Conservation (phyloP, 2,797 vertebrate species). For the Knipowitschia caucasica region DNA sequence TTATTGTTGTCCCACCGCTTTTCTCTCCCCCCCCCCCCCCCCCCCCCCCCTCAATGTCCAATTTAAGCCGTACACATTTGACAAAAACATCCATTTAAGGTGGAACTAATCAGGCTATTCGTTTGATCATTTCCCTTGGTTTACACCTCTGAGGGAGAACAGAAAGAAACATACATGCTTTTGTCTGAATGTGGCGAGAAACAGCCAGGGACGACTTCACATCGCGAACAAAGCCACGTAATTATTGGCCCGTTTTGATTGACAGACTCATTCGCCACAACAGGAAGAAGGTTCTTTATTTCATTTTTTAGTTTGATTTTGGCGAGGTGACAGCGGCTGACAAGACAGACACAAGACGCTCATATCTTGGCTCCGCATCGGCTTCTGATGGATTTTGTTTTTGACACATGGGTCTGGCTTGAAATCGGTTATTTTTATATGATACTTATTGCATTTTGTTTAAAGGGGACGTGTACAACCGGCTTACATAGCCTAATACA, state of each 20-base stretch:
- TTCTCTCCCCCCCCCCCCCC: too few species aligned
- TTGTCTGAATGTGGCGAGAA: constrained; percentile 15
- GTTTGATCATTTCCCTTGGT: background rate
- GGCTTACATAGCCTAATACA: too few species aligned
- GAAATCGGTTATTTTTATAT: background rate
- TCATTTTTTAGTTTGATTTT: constrained; percentile 7
- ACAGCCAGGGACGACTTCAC: background rate
- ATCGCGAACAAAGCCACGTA: constrained; percentile 14
- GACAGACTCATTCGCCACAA: constrained; percentile 28
- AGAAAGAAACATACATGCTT: background rate
- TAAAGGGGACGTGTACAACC: too few species aligned
- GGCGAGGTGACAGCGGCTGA: constrained; percentile 5
- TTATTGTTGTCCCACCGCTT: constrained; percentile 2
- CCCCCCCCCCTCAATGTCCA: too few species aligned
- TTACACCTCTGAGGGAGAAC: constrained; percentile 7
- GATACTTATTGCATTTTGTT: background rate
- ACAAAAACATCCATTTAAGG: constrained; percentile 2
- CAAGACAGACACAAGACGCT: constrained; percentile 2
- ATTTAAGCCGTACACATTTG: constrained; percentile 1
- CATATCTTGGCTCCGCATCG: background rate
- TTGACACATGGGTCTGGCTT: constrained; percentile 1
- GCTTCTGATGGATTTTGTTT: constrained; percentile 1
- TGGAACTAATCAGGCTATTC: background rate
- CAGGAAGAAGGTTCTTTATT: constrained; percentile 8
- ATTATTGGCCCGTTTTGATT: constrained; percentile 27